These are phyloP conservation scores for Himalopsyche phryganea DNA, from an alignment of 1,140 invertebrate genomes.

Conservation along the genomic window DNA sequence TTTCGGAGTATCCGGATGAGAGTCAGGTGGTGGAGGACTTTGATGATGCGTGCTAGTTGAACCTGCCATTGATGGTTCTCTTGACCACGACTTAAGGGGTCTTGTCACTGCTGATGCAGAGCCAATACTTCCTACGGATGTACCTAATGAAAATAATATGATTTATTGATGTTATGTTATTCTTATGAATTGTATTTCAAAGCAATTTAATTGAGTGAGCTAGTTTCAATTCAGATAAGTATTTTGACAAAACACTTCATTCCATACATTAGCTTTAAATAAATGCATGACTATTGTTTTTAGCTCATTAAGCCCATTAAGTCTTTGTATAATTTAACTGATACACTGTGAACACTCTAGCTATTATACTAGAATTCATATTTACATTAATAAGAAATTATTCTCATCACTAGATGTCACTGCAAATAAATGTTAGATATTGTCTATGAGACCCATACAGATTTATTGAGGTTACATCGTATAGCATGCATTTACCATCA, in stretches of 20 bases:
- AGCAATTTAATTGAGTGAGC: background rate
- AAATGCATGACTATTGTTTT: background rate
- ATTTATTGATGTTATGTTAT: background rate
- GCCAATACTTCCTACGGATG: conserved; percentile 33
- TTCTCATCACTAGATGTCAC: too few relatives aligned
- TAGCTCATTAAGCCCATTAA: conserved; percentile 5
- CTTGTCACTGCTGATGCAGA: conserved; percentile 38
- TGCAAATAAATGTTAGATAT: too few relatives aligned
- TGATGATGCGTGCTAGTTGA: conserved; percentile 36
- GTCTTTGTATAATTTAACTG: too few relatives aligned
- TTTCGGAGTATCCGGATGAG: conserved; percentile 26
- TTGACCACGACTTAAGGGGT: conserved; percentile 39
- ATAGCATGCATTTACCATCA: conserved; percentile 29
- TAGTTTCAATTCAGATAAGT: background rate
- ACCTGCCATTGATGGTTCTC: conserved; percentile 37
- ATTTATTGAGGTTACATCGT: too few relatives aligned
- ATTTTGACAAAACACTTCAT: background rate
- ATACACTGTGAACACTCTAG: too few relatives aligned
- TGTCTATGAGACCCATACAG: too few relatives aligned
- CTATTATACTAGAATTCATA: too few relatives aligned
- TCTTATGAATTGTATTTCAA: background rate
- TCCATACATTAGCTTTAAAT: background rate
- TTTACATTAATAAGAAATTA: too few relatives aligned
- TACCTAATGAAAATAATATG: conserved; percentile 32
- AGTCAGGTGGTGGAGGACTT: conserved; percentile 15